A percentile compares a stretch with the other conserved stretches of the same genome.
Evolutionary conservation across 2,888 invertebrate genomes (phyloP).

Genomic region (Mamestra brassicae): DNA sequence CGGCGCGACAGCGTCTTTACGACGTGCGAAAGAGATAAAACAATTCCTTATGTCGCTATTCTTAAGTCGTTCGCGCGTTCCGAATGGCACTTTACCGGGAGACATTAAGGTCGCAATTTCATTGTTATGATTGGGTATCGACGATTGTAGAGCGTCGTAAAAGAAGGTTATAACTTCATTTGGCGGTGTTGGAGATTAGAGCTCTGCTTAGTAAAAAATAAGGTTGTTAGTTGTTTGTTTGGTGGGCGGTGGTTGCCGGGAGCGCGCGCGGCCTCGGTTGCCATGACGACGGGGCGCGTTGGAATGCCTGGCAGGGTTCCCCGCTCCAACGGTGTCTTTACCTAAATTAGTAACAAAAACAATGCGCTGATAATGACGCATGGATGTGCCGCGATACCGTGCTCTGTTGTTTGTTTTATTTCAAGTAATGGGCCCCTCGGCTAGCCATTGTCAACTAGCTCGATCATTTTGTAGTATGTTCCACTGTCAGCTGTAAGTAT

Average conservation of each 20-base stretch:
- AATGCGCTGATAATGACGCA: constrained; percentile 75
- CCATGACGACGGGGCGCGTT: constrained; percentile 90
- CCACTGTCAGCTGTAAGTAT: constrained; percentile 26
- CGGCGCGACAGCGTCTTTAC: constrained; percentile 84
- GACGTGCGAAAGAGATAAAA: constrained; percentile 90
- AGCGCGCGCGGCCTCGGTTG: constrained; percentile 83
- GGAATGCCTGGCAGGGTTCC: constrained; percentile 87
- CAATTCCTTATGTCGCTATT: constrained; percentile 90
- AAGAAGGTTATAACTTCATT: constrained; percentile 90
- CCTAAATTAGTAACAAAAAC: constrained; percentile 83
- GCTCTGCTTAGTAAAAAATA: constrained; percentile 78
- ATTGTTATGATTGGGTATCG: constrained; percentile 87
- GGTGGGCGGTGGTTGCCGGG: constrained; percentile 75
- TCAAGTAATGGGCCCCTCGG: constrained; percentile 58
- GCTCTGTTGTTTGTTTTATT: constrained; percentile 65
- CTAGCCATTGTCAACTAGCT: constrained; percentile 44
- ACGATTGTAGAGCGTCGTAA: constrained; percentile 85
- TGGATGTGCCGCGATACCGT: constrained; percentile 66
- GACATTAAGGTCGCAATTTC: constrained; percentile 89
- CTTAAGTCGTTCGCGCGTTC: constrained; percentile 87
- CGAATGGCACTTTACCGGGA: constrained; percentile 86
- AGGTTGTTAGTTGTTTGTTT: constrained; percentile 83
- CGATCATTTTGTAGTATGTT: constrained; percentile 30
- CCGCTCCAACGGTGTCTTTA: constrained; percentile 82
- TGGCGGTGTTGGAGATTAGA: constrained; percentile 79